Base-by-base conservation (phyloP, 2,888 invertebrate genomes). In the Ditula angustiorana region DNA sequence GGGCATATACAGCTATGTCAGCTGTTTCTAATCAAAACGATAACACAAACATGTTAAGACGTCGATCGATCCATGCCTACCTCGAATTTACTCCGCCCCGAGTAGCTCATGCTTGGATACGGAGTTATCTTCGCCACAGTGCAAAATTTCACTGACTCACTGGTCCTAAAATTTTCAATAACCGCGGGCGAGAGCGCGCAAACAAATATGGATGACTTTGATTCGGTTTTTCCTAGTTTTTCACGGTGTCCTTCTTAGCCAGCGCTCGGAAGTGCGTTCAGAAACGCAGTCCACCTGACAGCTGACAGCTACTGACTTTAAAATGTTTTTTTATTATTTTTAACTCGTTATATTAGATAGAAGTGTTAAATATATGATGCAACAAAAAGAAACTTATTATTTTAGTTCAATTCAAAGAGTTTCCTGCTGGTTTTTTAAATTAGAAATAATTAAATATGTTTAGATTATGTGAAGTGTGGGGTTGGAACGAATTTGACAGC, bases 21-120 rank as follows among this genome's bases (percentile, higher is more conserved):
- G 94, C 94, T 95, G 95, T 94, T 94, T 89, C 82, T 82, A 80
- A 87, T 88, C 90, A 88, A 86, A 88, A 86, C 75, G 82, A 88
- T 88, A 90, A 91, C 87, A 92, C 87, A 91, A 88, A 88, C 86
- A 87, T 59, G 69, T 30, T 46, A 56, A 81, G 52, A 57, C 13
- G 61, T 60, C 56, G 66, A 78, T 77, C 74, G 69, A 76, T 73
- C 49, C 52, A 67, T 44, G 81, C 93, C 86, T 82, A 95, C 95
- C 93, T 95, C 95, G 83, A 94, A 94, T 89, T 94, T 94, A 87
- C 94, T 94, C 90, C 94, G 93, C 78, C 94, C 94, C 82, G 94
- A 94, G 91, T 94, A 94, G 86, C 92, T 93, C 95, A 95, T 95
- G 79, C 79, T 90, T 78, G 94, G 88, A 79, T 87, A 88, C 60